These are phyloP conservation scores for Passer montanus DNA, from an alignment of 2,113 vertebrate species.

Conservation along the genomic window DNA sequence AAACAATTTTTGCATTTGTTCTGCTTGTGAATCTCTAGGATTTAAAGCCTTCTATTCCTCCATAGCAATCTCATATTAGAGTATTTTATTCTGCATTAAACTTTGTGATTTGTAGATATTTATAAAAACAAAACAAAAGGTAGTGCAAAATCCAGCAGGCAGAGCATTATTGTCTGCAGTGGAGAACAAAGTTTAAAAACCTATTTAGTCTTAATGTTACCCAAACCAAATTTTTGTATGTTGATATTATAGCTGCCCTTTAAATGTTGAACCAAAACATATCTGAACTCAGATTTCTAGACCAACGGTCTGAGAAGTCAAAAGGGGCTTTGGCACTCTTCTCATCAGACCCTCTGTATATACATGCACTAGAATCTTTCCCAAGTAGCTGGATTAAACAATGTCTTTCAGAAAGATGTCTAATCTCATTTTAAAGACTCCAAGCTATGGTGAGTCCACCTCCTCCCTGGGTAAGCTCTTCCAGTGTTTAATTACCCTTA, in stretches of 20 bases:
- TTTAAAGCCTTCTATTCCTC: not conserved
- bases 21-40: conserved; percentile 4
- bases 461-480: conserved; percentile 32
- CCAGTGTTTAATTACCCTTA: conserved; percentile 54
- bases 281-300: not conserved
- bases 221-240: not conserved
- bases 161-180: not conserved
- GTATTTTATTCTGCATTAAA: conserved; percentile 24
- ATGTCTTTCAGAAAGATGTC: conserved; percentile 25
- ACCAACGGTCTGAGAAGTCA: not conserved
- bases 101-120: conserved; percentile 15
- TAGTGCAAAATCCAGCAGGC: not conserved
- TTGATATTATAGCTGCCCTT: not conserved
- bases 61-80: not conserved
- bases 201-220: not conserved
- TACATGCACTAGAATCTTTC: not conserved
- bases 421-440: conserved; percentile 48
- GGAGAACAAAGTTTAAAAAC: not conserved
- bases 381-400: not conserved
- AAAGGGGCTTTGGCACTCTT: not conserved
- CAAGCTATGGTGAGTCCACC: conserved; percentile 17
- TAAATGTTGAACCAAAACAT: not conserved
- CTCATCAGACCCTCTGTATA: not conserved
- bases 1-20: conserved; percentile 35
- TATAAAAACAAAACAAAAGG: conserved; percentile 14